phyloP scores from a whole-genome alignment of 53 echinoderm and acorn worm species.

The Echinarachnius parma region DNA sequence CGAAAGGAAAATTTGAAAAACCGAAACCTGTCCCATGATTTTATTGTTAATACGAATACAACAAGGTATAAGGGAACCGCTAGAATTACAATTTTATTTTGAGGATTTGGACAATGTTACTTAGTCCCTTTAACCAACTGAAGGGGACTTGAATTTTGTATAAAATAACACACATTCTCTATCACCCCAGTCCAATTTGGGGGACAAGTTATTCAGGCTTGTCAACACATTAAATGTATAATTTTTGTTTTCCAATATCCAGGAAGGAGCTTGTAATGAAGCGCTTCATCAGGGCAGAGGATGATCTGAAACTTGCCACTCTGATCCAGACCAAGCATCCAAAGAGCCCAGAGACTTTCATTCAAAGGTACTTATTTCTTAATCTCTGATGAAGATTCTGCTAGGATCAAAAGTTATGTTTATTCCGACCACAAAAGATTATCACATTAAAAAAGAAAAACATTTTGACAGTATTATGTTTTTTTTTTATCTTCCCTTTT shows the following conservation, averaged over 20 bases:
- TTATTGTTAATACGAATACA: too few species aligned
- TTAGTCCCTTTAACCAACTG: too few species aligned
- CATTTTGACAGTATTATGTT: not conserved
- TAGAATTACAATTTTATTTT: too few species aligned
- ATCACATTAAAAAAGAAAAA: not conserved
- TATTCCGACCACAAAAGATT: not conserved
- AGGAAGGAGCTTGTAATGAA: slow-evolving; percentile 78
- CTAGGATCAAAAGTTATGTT: too few species aligned
- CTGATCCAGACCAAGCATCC: slow-evolving; percentile 87
- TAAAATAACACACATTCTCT: too few species aligned
- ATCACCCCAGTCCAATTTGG: not conserved
- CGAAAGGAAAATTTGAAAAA: too few species aligned
- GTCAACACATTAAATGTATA: not conserved
- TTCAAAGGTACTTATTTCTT: slow-evolving; percentile 90
- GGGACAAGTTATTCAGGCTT: not conserved
- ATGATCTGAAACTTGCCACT: slow-evolving; percentile 72
- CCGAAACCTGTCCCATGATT: too few species aligned
- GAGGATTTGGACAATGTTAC: too few species aligned
- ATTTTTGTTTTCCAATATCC: not conserved
- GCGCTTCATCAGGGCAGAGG: slow-evolving; percentile 52
- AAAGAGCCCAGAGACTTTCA: slow-evolving; percentile 93
- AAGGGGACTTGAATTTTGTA: too few species aligned
- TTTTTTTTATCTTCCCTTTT: not conserved
- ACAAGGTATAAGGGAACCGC: too few species aligned
- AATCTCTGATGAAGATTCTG: too few species aligned